A percentile compares a stretch with the other conserved stretches of the same genome.
phyloP scores from a whole-genome alignment of 2,888 invertebrate species.

The Stenolophus ochropezus region DNA sequence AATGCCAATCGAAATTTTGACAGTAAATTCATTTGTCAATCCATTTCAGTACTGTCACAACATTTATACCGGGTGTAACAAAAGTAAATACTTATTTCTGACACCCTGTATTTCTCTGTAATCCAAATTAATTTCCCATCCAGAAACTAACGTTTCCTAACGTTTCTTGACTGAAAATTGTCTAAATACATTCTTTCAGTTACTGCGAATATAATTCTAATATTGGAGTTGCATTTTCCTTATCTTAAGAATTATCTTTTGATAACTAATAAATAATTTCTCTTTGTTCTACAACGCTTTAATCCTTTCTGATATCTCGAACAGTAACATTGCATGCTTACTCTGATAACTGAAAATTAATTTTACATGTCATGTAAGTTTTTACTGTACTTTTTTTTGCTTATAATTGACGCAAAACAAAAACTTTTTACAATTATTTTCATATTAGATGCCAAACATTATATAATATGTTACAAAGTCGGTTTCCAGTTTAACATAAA shows the following conservation, averaged over 20 bases:
- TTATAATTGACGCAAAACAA: not conserved
- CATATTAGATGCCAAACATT: slow-evolving; percentile 2
- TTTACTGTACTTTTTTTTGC: not conserved
- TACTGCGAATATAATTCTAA: not conserved
- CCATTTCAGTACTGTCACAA: no score
- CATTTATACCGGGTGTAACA: no score
- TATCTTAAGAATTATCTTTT: not conserved
- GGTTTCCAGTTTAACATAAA: not conserved
- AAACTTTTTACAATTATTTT: slow-evolving; percentile 16
- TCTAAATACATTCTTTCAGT: not conserved
- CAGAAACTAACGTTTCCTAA: no score
- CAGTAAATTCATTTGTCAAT: no score
- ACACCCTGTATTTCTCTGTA: no score
- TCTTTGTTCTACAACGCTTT: slow-evolving; percentile 41
- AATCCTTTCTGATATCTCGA: not conserved
- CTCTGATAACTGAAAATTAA: slow-evolving; percentile 1
- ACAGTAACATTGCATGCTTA: not conserved
- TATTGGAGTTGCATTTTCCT: not conserved
- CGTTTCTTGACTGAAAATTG: no score
- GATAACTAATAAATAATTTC: slow-evolving; percentile 17
- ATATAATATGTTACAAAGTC: not conserved
- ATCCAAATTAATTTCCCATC: no score
- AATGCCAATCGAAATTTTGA: no score
- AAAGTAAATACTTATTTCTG: no score
- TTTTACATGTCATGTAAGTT: not conserved